Base-by-base conservation (phyloP, 64 coral and sea anemone genomes). In the Montipora foliosa region DNA sequence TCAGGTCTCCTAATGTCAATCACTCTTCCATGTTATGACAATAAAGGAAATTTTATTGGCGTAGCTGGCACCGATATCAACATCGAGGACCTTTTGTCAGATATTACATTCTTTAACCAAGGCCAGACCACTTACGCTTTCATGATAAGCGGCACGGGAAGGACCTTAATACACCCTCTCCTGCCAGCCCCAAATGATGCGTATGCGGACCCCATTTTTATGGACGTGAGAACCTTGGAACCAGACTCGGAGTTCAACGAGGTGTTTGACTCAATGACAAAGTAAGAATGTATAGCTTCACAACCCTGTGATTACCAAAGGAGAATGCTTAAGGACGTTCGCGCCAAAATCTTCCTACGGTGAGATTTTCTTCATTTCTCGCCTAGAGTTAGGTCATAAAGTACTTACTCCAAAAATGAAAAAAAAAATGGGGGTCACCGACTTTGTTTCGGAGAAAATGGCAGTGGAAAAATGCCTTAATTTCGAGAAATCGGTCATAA, bases 161-260 rank as follows among this genome's bases (percentile, higher is more conserved):
- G 80, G 80, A 82, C 80, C 57, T 45, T 82, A 64, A 82, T 82
- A 16, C 80, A 82, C 5, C 80, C 80, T 44, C 80, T 82, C 25
- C 80, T 82, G 1, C 80, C 80, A 82, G 57, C 80, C 8, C 80
- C 80, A 60, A 12, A 50, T 82, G 58, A 82, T 11, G 80, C 80
- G 4, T 82, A 82, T 57, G 57, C 8, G 12, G 58, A 82, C 53
- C 80, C 80, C 21, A 64, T 82, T 82, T 82, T 62, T 64, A 61
- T 82, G 58, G 80, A 82, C 80, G 55, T 82, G 9, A 82, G 80
- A 58, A 82, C 58, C 51, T 29, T 82, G 55, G 80, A 82, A 62
- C 24, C 80, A 15, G 80, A 82, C 21, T 29, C 80, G 5, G 58
- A 82, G 24, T 82, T 82, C 57, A 59, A 60, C 5, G 55, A 21